phyloP scores from a whole-genome alignment of 1,140 invertebrate species.

The Colletes latitarsis region DNA sequence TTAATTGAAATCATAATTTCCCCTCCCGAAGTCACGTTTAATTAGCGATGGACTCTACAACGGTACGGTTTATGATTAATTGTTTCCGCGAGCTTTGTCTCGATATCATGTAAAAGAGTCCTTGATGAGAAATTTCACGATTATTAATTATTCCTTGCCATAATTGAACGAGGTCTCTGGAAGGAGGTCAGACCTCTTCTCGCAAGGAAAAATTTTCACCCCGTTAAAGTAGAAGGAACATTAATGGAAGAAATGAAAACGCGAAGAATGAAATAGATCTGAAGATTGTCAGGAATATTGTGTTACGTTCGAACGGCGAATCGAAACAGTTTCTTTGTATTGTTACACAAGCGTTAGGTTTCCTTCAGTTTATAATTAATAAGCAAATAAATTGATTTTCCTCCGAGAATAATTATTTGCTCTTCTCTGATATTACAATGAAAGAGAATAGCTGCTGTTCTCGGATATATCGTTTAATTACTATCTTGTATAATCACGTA shows the following conservation, averaged over 20 bases:
- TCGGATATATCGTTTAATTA: no score
- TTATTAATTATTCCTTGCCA: constrained; percentile 15
- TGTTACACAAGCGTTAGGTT: neutral
- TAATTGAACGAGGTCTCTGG: neutral
- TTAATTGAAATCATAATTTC: neutral
- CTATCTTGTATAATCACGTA: no score
- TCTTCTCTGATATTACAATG: neutral
- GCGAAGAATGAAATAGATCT: neutral
- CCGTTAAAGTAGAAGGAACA: neutral
- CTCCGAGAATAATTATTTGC: neutral
- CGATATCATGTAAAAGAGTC: neutral
- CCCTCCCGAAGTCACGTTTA: neutral
- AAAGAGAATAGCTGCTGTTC: no score
- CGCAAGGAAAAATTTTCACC: neutral
- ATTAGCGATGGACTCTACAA: neutral
- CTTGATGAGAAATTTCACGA: constrained; percentile 5
- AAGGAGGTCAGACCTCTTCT: neutral
- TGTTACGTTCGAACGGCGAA: no score
- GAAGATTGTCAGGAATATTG: neutral
- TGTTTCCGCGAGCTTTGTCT: neutral
- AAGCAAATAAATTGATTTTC: neutral
- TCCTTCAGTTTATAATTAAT: neutral
- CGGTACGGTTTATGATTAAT: neutral
- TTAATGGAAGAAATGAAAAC: neutral
- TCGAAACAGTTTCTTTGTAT: neutral